phyloP scores from a whole-genome alignment of 2,797 vertebrate species.

The Emys orbicularis region DNA sequence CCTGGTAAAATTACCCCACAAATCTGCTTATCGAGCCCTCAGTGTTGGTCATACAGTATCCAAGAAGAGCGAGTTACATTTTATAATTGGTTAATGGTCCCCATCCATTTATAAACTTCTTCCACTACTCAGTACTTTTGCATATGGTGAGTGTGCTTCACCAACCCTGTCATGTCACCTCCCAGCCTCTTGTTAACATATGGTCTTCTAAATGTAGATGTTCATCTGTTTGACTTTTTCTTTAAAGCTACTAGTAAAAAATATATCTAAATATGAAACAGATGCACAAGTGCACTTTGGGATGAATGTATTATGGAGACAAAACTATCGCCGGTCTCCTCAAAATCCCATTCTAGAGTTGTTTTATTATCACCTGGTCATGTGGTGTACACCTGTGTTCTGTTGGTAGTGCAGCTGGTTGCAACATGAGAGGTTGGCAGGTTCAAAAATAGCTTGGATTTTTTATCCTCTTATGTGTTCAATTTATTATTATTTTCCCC shows the following conservation, averaged over 20 bases:
- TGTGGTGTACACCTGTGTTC: constrained; percentile 78
- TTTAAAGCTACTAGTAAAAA: constrained; percentile 82
- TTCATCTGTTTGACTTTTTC: constrained; percentile 73
- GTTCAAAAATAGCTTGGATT: constrained; percentile 57
- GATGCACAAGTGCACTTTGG: constrained; percentile 75
- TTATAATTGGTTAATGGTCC: not conserved
- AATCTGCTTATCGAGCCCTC: not conserved
- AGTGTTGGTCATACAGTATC: not conserved
- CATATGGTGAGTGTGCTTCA: not conserved
- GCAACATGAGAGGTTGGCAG: constrained; percentile 30
- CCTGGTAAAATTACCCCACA: not conserved
- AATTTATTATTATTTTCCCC: not conserved
- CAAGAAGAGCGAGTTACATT: not conserved
- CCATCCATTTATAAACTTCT: not conserved
- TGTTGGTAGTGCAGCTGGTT: constrained; percentile 61
- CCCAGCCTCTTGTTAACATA: constrained; percentile 74
- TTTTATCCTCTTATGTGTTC: constrained; percentile 27
- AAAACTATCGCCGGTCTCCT: constrained; percentile 69
- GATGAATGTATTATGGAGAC: constrained; percentile 79
- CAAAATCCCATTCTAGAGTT: constrained; percentile 66
- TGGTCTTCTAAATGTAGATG: constrained; percentile 76
- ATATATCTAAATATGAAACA: constrained; percentile 78
- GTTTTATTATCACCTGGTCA: constrained; percentile 75
- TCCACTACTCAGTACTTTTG: not conserved
- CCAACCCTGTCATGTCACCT: constrained; percentile 45